Conservation (phyloP, 2,113 vertebrate genomes). For the Anguilla japonica region DNA sequence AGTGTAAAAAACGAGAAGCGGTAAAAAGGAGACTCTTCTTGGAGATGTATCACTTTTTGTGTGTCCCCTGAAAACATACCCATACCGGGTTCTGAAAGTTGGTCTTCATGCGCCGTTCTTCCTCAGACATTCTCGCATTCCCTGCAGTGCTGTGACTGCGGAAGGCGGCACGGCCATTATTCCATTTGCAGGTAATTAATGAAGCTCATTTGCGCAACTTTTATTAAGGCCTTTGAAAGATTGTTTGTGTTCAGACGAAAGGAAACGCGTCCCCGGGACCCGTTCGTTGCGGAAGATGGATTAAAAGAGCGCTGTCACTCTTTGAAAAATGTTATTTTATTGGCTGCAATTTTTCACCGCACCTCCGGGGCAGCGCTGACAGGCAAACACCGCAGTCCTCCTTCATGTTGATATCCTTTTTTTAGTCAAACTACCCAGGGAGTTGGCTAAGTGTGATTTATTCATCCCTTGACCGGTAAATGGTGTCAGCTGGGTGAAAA, state of each 20-base stretch:
- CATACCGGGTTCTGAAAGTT: neutral
- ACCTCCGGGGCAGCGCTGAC: constrained; percentile 82
- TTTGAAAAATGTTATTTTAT: constrained; percentile 98
- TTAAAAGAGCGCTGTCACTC: constrained; percentile 87
- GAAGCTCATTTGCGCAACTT: constrained; percentile 83
- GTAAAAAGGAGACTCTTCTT: too few species aligned
- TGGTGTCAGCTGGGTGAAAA: constrained; percentile 87
- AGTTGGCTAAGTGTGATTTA: constrained; percentile 92
- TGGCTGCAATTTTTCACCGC: constrained; percentile 88
- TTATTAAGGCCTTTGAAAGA: constrained; percentile 84
- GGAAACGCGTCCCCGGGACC: constrained; percentile 81
- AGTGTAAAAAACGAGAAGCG: too few species aligned
- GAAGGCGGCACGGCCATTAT: constrained; percentile 80
- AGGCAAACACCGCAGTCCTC: constrained; percentile 87
- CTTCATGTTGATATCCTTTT: constrained; percentile 87
- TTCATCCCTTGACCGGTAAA: constrained; percentile 85
- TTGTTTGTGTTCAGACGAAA: constrained; percentile 82
- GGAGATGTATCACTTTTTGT: too few species aligned
- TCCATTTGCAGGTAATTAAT: constrained; percentile 88
- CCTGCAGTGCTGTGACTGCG: constrained; percentile 56
- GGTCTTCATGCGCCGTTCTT: neutral
- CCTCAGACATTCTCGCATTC: neutral
- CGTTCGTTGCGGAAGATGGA: constrained; percentile 87
- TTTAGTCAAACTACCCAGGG: constrained; percentile 82
- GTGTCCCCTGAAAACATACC: neutral